Conservation (phyloP, 2,888 invertebrate genomes). For the Amiota mariae region DNA sequence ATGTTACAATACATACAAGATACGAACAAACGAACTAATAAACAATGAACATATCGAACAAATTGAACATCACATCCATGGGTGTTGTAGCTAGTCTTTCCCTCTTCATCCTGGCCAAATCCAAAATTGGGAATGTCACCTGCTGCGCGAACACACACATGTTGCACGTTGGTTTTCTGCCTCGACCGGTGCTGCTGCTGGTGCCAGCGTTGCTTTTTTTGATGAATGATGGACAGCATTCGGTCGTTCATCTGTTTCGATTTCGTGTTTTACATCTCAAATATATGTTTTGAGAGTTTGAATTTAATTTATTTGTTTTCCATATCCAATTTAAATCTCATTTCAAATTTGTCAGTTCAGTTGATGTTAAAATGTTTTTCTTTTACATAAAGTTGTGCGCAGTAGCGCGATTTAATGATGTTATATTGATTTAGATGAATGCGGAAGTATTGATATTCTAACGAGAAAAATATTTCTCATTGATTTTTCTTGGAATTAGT, state of each 20-base stretch:
- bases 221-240: slow-evolving; percentile 62
- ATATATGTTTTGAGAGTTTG: background rate
- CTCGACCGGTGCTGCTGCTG: slow-evolving; percentile 29
- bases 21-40: background rate
- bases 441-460: slow-evolving; percentile 46
- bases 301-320: slow-evolving; percentile 42
- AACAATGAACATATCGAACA: background rate
- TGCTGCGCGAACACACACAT: slow-evolving; percentile 62
- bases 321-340: slow-evolving; percentile 53
- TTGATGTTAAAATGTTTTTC: slow-evolving; percentile 24
- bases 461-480: no score
- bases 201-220: slow-evolving; percentile 38
- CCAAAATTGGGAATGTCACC: slow-evolving; percentile 57
- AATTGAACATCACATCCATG: slow-evolving; percentile 45
- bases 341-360: slow-evolving; percentile 52
- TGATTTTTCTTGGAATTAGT: no score
- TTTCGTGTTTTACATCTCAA: slow-evolving; percentile 28
- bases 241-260: slow-evolving; percentile 35
- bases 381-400: background rate
- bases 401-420: slow-evolving; percentile 12
- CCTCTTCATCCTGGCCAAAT: background rate
- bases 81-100: slow-evolving; percentile 53
- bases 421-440: background rate
- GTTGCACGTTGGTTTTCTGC: slow-evolving; percentile 15
- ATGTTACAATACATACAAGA: slow-evolving; percentile 41